Conservation (phyloP, 2,888 invertebrate species). For the Archips crataeganus region DNA sequence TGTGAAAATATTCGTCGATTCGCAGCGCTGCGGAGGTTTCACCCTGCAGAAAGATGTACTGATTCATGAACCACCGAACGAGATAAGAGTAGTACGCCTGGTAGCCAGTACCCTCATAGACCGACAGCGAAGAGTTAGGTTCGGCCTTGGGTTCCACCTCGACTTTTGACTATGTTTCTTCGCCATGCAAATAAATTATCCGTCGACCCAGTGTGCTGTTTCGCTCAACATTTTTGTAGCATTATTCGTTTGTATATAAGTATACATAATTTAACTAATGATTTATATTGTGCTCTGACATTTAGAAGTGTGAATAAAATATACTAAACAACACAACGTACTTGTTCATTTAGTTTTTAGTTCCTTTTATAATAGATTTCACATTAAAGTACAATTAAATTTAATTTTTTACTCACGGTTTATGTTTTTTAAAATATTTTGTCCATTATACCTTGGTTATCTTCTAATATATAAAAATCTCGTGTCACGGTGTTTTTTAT, state of each 20-base stretch:
- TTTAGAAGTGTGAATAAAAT: conserved; percentile 72
- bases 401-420: no score
- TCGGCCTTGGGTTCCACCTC: conserved; percentile 76
- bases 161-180: conserved; percentile 64
- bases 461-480: no score
- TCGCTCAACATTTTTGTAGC: conserved; percentile 65
- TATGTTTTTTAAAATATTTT: no score
- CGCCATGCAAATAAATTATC: conserved; percentile 48
- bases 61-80: conserved; percentile 69
- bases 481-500: no score
- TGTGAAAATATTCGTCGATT: conserved; percentile 77
- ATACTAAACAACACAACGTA: conserved; percentile 15
- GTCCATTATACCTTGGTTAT: no score
- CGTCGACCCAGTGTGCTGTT: conserved; percentile 45
- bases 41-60: conserved; percentile 73
- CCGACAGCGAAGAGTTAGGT: conserved; percentile 69
- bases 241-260: conserved; percentile 82
- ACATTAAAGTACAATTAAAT: no score
- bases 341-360: conserved; percentile 3
- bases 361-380: not conserved
- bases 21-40: conserved; percentile 76
- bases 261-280: conserved; percentile 83
- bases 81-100: conserved; percentile 68
- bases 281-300: conserved; percentile 66
- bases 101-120: conserved; percentile 75